Percentiles rank a stretch among this genome's conserved stretches.
Conservation (phyloP, 1,140 invertebrate species). For the Drosophila paulistorum region DNA sequence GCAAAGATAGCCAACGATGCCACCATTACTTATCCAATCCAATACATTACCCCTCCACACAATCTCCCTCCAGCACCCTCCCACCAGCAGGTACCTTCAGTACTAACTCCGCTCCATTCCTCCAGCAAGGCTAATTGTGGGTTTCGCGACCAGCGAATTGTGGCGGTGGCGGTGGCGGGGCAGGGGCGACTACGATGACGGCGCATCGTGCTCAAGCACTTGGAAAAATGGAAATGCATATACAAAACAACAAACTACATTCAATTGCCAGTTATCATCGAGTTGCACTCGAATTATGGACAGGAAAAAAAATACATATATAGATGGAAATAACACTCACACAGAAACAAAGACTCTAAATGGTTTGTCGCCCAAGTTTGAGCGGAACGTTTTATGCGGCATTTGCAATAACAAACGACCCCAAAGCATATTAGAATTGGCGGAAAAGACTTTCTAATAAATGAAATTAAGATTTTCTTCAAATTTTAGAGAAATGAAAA, state of each 20-base stretch:
- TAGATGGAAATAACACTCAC: not conserved
- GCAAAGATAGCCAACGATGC: conserved; percentile 2
- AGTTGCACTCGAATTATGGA: conserved; percentile 26
- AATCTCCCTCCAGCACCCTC: not conserved
- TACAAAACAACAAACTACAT: conserved; percentile 8
- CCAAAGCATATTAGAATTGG: no score
- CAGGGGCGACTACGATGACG: not conserved
- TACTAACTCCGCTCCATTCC: not conserved
- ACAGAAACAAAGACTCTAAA: not conserved
- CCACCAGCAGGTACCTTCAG: not conserved
- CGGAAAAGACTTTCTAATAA: no score
- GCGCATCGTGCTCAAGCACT: conserved; percentile 15
- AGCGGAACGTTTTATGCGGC: not conserved
- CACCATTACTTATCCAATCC: not conserved
- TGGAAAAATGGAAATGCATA: conserved; percentile 14
- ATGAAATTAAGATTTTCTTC: no score
- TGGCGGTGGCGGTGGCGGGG: conserved; percentile 17
- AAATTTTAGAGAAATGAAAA: no score
- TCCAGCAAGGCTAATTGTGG: conserved; percentile 53
- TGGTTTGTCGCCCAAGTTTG: not conserved
- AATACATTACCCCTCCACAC: not conserved
- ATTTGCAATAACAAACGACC: no score
- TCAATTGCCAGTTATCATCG: conserved; percentile 33
- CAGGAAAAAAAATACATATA: not conserved
- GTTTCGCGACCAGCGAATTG: conserved; percentile 29